Evolutionary conservation across 2,888 invertebrate genomes (phyloP).

Genomic region (Dryobota labecula): DNA sequence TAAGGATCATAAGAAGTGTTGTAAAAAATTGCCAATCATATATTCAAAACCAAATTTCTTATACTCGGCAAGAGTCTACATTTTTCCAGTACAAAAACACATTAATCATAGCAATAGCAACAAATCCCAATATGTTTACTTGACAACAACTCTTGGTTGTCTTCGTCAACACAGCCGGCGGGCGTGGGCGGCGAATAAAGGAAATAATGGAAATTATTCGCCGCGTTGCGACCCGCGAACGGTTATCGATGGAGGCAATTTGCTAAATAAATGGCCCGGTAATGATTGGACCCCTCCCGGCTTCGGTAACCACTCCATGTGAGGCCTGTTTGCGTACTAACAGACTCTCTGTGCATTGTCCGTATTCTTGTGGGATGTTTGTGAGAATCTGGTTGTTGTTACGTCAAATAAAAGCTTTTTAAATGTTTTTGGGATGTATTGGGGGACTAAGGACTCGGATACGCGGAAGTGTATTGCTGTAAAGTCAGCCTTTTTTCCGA

Average conservation of each 20-base stretch:
- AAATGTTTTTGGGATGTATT: constrained; percentile 4
- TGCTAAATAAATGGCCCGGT: constrained; percentile 79
- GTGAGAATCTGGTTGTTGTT: constrained; percentile 5
- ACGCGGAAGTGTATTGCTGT: neutral
- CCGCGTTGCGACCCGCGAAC: constrained; percentile 76
- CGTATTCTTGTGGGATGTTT: constrained; percentile 23
- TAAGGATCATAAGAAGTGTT: neutral
- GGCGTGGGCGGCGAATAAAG: constrained; percentile 74
- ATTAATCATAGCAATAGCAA: constrained; percentile 62
- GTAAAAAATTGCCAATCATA: neutral
- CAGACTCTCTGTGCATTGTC: constrained; percentile 43
- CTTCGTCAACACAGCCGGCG: constrained; percentile 75
- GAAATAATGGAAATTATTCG: constrained; percentile 83
- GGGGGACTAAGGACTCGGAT: neutral
- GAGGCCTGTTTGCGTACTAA: constrained; percentile 65
- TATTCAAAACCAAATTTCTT: constrained; percentile 18
- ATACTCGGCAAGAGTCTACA: constrained; percentile 5
- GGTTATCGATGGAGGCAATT: constrained; percentile 84
- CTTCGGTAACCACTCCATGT: constrained; percentile 65
- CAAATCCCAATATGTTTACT: constrained; percentile 64
- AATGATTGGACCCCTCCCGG: constrained; percentile 69
- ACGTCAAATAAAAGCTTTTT: constrained; percentile 27
- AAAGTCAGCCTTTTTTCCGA: neutral
- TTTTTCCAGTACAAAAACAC: constrained; percentile 40
- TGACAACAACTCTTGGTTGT: constrained; percentile 70